Conservation (phyloP, 2,888 invertebrate genomes). For the Acrobasis repandana region DNA sequence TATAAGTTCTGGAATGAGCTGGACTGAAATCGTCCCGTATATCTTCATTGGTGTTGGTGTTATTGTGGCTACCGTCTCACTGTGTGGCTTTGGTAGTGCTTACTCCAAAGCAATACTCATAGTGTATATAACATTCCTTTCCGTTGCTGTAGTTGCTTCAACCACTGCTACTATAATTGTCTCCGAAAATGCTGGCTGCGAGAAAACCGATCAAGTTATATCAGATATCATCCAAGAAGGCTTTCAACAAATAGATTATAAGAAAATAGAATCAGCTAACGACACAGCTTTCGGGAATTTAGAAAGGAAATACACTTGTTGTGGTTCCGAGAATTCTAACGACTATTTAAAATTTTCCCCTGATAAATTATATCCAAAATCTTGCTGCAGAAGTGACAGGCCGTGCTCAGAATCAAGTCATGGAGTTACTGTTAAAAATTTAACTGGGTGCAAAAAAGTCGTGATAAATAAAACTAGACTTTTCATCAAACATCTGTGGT, state of each 20-base stretch:
- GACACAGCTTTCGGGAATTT: constrained; percentile 40
- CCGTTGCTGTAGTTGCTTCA: constrained; percentile 38
- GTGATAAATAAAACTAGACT: constrained; percentile 24
- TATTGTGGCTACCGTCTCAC: constrained; percentile 41
- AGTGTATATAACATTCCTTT: constrained; percentile 40
- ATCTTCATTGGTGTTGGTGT: constrained; percentile 46
- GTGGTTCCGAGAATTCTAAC: constrained; percentile 25
- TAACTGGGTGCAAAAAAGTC: constrained; percentile 29
- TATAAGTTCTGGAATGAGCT: constrained; percentile 25
- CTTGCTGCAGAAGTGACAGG: constrained; percentile 44
- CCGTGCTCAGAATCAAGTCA: constrained; percentile 4
- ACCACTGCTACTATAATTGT: constrained; percentile 41
- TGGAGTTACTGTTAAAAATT: neutral
- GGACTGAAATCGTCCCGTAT: constrained; percentile 56
- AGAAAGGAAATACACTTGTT: constrained; percentile 40
- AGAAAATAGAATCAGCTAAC: constrained; percentile 25
- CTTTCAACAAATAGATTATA: neutral
- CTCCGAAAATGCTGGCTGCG: constrained; percentile 40
- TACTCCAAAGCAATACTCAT: constrained; percentile 30
- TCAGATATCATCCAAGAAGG: neutral
- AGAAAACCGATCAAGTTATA: constrained; percentile 48
- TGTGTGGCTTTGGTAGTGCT: constrained; percentile 47
- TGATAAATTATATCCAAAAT: constrained; percentile 41
- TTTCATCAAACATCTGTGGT: constrained; percentile 29
- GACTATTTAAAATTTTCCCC: constrained; percentile 24